These are phyloP conservation scores for Labeo calbasu DNA, from an alignment of 2,797 vertebrate genomes.

Conservation along the genomic window DNA sequence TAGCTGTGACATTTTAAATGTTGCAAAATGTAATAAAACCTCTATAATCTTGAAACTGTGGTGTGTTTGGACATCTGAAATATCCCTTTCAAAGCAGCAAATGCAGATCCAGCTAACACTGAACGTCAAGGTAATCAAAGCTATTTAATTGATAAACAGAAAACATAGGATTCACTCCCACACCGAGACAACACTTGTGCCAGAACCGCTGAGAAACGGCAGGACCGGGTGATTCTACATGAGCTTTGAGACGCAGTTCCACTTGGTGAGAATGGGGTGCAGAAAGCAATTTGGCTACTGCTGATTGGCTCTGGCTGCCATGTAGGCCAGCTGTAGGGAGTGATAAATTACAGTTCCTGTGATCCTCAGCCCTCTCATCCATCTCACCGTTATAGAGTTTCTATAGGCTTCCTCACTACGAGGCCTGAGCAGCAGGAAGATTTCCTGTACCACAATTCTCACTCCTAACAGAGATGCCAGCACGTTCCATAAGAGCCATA, in stretches of 20 bases:
- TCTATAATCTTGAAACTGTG: constrained; percentile 25
- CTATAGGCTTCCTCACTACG: constrained; percentile 11
- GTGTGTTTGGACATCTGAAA: constrained; percentile 8
- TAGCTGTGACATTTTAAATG: constrained; percentile 36
- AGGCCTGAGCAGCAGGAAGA: constrained; percentile 8
- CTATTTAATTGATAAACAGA: neutral
- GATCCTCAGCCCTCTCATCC: constrained; percentile 50
- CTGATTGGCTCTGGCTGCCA: constrained; percentile 56
- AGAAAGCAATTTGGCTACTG: constrained; percentile 59
- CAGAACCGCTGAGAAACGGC: constrained; percentile 1
- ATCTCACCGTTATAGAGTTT: constrained; percentile 41
- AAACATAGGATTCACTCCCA: neutral
- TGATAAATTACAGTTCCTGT: constrained; percentile 54
- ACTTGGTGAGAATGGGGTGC: constrained; percentile 46
- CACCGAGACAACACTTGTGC: constrained; percentile 10
- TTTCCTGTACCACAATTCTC: constrained; percentile 7
- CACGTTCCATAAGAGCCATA: constrained; percentile 2
- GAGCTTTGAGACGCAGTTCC: constrained; percentile 39
- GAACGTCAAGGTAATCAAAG: neutral
- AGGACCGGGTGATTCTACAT: constrained; percentile 29
- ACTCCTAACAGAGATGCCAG: constrained; percentile 7
- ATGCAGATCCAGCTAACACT: neutral
- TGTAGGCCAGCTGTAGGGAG: constrained; percentile 47
- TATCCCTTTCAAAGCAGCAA: neutral
- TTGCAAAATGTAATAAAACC: constrained; percentile 46